phyloP scores from a whole-genome alignment of 2,113 vertebrate species.

The Microtus ochrogaster region DNA sequence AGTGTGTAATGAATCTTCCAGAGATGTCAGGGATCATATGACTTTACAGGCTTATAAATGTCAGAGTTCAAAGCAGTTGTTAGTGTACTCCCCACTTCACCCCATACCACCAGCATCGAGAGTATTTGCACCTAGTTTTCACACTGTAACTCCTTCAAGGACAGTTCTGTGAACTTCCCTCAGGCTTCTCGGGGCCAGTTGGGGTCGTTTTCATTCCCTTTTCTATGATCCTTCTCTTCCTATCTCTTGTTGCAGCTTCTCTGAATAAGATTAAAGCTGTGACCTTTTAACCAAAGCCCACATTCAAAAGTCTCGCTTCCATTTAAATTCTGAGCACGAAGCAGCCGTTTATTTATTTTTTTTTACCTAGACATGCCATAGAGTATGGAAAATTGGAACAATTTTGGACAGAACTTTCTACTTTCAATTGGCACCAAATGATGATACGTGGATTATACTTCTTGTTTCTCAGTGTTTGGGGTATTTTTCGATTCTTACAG shows the following conservation, averaged over 20 bases:
- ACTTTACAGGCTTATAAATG: slow-evolving; percentile 35
- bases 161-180: neutral
- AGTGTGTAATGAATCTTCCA: slow-evolving; percentile 8
- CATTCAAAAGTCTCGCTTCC: slow-evolving; percentile 30
- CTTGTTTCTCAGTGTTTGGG: neutral
- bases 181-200: neutral
- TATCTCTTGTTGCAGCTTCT: neutral
- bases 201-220: neutral
- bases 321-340: slow-evolving; percentile 62
- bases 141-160: neutral
- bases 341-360: slow-evolving; percentile 33
- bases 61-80: slow-evolving; percentile 42
- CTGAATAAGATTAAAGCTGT: slow-evolving; percentile 43
- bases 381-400: slow-evolving; percentile 67
- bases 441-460: slow-evolving; percentile 19
- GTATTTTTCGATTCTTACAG: slow-evolving; percentile 45
- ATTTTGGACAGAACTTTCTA: slow-evolving; percentile 58
- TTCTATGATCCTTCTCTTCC: neutral
- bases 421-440: slow-evolving; percentile 33
- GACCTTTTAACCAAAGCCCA: slow-evolving; percentile 62
- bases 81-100: neutral
- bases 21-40: slow-evolving; percentile 37
- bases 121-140: neutral
- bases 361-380: slow-evolving; percentile 53
- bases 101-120: neutral